Conservation (phyloP, 2,797 vertebrate species). For the Prionace glauca region DNA sequence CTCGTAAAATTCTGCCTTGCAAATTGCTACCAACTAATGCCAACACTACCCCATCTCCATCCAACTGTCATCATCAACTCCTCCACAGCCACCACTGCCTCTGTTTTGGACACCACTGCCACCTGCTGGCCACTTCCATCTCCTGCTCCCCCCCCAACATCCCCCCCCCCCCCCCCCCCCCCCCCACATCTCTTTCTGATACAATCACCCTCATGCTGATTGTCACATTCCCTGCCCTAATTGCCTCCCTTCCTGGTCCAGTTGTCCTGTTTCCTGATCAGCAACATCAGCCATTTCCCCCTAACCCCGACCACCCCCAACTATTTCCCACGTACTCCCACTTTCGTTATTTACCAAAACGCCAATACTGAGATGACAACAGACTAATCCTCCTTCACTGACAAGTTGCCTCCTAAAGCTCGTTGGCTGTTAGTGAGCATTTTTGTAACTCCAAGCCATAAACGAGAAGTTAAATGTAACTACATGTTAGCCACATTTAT, state of each 20-base stretch:
- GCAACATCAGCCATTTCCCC: neutral
- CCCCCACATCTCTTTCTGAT: neutral
- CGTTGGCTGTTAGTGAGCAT: neutral
- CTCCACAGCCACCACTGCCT: too few species aligned
- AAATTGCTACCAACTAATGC: too few species aligned
- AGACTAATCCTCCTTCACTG: neutral
- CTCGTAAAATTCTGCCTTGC: too few species aligned
- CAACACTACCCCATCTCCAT: too few species aligned
- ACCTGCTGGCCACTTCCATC: too few species aligned
- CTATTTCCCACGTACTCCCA: too few species aligned
- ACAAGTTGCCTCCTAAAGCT: neutral
- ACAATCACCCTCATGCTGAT: neutral
- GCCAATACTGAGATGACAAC: neutral
- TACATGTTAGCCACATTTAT: neutral
- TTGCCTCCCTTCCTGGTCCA: neutral
- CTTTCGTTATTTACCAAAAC: neutral
- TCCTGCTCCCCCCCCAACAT: too few species aligned
- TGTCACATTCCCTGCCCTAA: neutral
- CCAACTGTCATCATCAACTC: too few species aligned
- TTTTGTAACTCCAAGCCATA: neutral
- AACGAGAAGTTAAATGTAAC: neutral
- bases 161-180: too few species aligned
- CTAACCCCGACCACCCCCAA: neutral
- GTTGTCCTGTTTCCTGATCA: neutral
- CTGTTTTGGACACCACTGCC: too few species aligned